These are phyloP conservation scores for Astur gentilis DNA, from an alignment of 2,113 vertebrate species.

Conservation along the genomic window DNA sequence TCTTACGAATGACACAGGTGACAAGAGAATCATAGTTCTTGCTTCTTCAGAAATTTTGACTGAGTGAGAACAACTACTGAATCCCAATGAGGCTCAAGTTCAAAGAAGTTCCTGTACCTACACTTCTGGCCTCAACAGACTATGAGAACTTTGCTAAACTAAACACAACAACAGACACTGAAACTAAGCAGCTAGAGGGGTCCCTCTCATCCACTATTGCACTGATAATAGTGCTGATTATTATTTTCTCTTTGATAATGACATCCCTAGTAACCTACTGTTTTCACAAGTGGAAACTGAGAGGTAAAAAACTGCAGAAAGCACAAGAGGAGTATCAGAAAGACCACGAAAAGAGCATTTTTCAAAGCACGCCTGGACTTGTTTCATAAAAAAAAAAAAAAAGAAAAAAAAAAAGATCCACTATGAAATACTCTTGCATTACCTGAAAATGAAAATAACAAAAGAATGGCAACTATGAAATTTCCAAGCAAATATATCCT, in stretches of 20 bases:
- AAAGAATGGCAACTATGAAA: background rate
- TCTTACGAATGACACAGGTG: background rate
- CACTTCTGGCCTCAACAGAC: conserved; percentile 13
- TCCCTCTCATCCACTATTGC: conserved; percentile 72
- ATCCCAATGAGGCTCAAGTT: conserved; percentile 67
- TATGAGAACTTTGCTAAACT: background rate
- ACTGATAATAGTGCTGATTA: conserved; percentile 62
- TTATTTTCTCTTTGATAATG: conserved; percentile 65
- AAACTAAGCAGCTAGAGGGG: conserved; percentile 47
- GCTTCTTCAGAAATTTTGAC: background rate
- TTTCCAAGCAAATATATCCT: background rate
- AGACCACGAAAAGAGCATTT: conserved; percentile 67
- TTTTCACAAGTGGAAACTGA: conserved; percentile 75
- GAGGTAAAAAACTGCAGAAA: conserved; percentile 68
- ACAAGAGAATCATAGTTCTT: background rate
- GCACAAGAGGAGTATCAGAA: conserved; percentile 75
- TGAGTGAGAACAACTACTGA: background rate
- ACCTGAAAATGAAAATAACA: background rate
- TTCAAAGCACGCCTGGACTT: conserved; percentile 46
- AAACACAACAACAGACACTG: conserved; percentile 49
- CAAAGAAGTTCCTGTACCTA: conserved; percentile 23
- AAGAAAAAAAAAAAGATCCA: background rate
- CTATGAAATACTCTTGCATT: background rate
- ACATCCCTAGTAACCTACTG: conserved; percentile 73
- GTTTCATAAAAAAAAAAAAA: background rate